Percentiles rank a stretch among this genome's conserved stretches.
Conservation (phyloP, 2,888 invertebrate species). For the Lamproptera curius region DNA sequence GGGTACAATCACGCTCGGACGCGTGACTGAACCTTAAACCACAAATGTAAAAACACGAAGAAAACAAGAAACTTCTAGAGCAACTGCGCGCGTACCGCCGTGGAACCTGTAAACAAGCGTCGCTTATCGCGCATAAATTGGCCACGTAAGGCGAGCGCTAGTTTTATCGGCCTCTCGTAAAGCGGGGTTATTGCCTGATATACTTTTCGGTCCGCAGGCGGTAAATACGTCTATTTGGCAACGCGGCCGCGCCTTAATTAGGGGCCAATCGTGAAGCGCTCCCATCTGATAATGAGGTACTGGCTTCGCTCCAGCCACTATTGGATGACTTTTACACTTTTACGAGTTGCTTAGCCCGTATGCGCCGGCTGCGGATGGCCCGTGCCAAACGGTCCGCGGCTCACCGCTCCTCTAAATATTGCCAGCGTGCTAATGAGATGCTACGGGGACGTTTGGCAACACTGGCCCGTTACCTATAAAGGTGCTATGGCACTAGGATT, state of each 20-base stretch:
- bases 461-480: conserved; percentile 35
- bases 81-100: background rate
- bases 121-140: conserved; percentile 77
- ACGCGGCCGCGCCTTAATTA: conserved; percentile 70
- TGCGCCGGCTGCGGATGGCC: conserved; percentile 50
- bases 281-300: conserved; percentile 68
- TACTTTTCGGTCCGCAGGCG: conserved; percentile 49
- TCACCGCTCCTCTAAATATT: conserved; percentile 70
- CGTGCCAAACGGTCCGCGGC: conserved; percentile 77
- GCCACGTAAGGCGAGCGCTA: conserved; percentile 74
- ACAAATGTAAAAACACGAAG: background rate
- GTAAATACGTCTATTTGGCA: conserved; percentile 73
- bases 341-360: conserved; percentile 75
- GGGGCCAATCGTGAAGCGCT: conserved; percentile 77
- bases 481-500: too few relatives aligned
- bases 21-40: too few relatives aligned
- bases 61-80: background rate
- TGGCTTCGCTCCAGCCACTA: conserved; percentile 73
- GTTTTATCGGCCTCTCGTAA: conserved; percentile 33
- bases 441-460: conserved; percentile 62
- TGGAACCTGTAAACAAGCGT: conserved; percentile 62
- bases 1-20: too few relatives aligned
- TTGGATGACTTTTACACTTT: conserved; percentile 77
- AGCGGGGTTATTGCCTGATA: conserved; percentile 34
- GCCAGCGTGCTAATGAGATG: conserved; percentile 68